Evolutionary conservation across 2,113 vertebrate genomes (phyloP), one percentile per base, ranked within the genome.

Genomic region (Opisthocomus hoazin): DNA sequence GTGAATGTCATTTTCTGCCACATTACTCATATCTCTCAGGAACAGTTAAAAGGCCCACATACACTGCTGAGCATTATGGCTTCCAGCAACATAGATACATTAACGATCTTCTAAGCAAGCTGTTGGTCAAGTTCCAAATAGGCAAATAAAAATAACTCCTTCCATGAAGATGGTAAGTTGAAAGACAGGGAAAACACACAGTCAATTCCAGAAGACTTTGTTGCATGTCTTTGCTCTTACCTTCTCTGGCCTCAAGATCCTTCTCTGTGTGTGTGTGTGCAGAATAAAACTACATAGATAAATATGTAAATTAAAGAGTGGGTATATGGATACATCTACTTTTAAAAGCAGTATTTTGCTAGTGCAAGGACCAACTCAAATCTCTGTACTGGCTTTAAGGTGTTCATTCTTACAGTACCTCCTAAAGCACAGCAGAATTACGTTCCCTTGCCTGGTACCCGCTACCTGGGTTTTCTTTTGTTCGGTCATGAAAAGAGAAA

Each of bases 1-100:
- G 30, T 68, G 65, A 92, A 87, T 84, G 60, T 82, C 0, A 93
- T 87, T 91, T 95, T 97, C 94, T 91, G 81, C 78, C 63, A 87
- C 53, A 79, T 96, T 96, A 95, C 87, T 93, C 36, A 3, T 46
- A 76, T 87, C 82, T 93, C 81, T 36, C 23, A 83, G 85, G 63
- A 93, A 86, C 20, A 88, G 51, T 48, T 88, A 74, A 85, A 94
- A 96, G 68, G 76, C 50, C 58, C n/a, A 61, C 58, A 90, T 58
- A 88, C 21, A 41, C 54, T 69, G 41, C 29, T 84, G 41, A 74
- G 84, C 29, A 76, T 63, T 80, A 69, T 15, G 39, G 75, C 88
- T 97, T 92, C 82, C 82, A 95, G 71, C 37, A 93, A 76, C n/a
- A 87, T 20, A 65, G 65, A 82, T 12, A 83, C 5, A 79, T 69